Base-by-base conservation (phyloP, 2,888 invertebrate species). In the Leucoma salicis region DNA sequence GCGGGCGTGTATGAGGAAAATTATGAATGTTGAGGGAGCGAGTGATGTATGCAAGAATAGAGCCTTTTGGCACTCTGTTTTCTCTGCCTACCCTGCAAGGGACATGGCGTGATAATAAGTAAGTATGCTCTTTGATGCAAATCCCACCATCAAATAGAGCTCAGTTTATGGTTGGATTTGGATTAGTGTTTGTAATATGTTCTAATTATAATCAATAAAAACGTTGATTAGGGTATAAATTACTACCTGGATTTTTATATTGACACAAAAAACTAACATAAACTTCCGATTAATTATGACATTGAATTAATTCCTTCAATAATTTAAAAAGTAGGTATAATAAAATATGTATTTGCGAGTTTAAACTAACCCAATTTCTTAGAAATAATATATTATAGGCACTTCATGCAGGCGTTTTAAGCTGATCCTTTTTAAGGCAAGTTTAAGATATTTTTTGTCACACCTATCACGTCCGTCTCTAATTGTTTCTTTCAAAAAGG, bases 401-500 rank as follows among this genome's bases (percentile, higher is more conserved):
- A 39, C 41, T 49, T 38, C 34, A 10, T 31, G 32, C 24, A 42
- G 45, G 39, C 34, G 31, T 45, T 46, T 36, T 16, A 48, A 48
- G 35, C 46, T 49, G 55, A 60, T 57, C 51, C 57, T 52, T 42
- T 56, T 64, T 53, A 56, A 67, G 64, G 58, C 63, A 66, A 57
- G 35, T 34, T 53, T 64, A 69, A 70, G 62, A 61, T 60, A 67
- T 78, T 81, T 82, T 82, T 82, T 82, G 78, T 79, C 74, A 69
- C 65, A 65, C 60, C 68, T 67, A 76, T 76, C 74, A 79, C 80
- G 78, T 78, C 70, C 73, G 65, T 74, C 49, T 66, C 75, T 81
- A 83, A 85, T 87, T 82, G 80, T 79, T 72, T 70, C 68, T 67
- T 77, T 73, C 67, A 74, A 72, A 78, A 77, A 73, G 62, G 74